A percentile compares a stretch with the other conserved stretches of the same genome.
Conservation (phyloP, 2,113 vertebrate species). For the Entomyzon cyanotis region DNA sequence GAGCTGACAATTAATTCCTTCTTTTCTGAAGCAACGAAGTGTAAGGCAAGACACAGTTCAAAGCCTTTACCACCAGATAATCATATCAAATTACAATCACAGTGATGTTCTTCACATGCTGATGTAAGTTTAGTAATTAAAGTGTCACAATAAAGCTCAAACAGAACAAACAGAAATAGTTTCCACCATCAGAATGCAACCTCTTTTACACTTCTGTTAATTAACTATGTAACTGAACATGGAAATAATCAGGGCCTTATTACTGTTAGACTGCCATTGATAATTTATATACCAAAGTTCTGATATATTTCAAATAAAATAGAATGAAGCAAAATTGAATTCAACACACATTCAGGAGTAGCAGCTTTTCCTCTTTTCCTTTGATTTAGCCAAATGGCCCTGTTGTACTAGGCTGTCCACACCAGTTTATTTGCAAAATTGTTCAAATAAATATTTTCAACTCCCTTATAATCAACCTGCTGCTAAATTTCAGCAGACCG, state of each 20-base stretch:
- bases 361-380: neutral
- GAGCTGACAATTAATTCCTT: neutral
- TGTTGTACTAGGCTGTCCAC: neutral
- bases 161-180: neutral
- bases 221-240: neutral
- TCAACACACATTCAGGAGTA: neutral
- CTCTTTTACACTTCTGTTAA: too few relatives aligned
- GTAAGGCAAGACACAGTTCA: neutral
- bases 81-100: neutral
- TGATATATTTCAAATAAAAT: neutral
- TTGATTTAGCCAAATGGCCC: neutral
- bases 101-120: neutral
- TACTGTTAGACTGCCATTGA: neutral
- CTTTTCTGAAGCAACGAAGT: neutral
- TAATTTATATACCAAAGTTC: neutral
- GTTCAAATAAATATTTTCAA: neutral
- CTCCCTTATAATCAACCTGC: neutral
- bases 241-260: neutral
- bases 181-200: too few relatives aligned
- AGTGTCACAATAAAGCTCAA: neutral
- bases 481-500: neutral
- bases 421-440: neutral
- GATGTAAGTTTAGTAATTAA: neutral
- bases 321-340: neutral
- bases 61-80: neutral